These are phyloP conservation scores for Achlya flavicornis DNA, from an alignment of 2,888 invertebrate species.

Conservation along the genomic window DNA sequence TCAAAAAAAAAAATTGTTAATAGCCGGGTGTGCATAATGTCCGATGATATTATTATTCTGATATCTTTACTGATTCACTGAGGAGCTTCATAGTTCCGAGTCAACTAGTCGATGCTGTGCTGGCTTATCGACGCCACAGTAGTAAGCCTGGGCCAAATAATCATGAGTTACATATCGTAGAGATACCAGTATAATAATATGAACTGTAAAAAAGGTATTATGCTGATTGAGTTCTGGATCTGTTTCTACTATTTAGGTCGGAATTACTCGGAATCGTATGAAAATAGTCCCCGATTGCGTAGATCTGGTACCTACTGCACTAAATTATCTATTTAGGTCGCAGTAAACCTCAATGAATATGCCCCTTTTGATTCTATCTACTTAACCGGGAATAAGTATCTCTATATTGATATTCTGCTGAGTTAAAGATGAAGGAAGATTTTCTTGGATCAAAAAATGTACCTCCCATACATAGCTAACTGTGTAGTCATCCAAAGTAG, in stretches of 20 bases:
- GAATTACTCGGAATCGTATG: conserved; percentile 2
- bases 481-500: background rate
- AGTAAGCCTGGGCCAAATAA: background rate
- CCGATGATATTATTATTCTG: too few species aligned
- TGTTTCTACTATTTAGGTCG: background rate
- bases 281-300: conserved; percentile 4
- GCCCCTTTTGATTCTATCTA: background rate
- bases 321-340: conserved; percentile 6
- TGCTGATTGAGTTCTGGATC: background rate
- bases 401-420: background rate
- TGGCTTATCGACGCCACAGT: background rate
- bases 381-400: background rate
- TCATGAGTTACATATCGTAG: background rate
- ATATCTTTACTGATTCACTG: too few species aligned
- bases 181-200: conserved; percentile 1
- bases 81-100: too few species aligned
- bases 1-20: too few species aligned
- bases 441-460: background rate
- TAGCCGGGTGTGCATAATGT: too few species aligned
- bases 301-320: background rate
- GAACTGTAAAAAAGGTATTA: background rate
- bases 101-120: too few species aligned
- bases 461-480: background rate
- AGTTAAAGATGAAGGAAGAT: too few species aligned
- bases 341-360: conserved; percentile 8